Base-by-base conservation (phyloP, 2,797 vertebrate species). In the Malurus splendens region DNA sequence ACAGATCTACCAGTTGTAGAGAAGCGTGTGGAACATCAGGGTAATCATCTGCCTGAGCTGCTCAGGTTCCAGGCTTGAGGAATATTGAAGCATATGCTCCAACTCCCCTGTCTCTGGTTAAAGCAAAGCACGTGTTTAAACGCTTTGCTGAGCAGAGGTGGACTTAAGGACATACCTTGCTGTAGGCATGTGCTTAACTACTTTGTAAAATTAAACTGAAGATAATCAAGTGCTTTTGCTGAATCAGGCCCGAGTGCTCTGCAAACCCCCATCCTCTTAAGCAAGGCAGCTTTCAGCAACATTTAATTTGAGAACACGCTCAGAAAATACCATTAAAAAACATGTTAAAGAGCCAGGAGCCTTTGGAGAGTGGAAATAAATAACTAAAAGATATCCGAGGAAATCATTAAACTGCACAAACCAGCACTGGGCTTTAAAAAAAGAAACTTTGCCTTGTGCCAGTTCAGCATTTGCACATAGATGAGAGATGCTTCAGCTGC, bases 401-500 rank as follows among this genome's bases (percentile, higher is more conserved):
- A 94, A 93, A 91, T 89, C 52, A 93, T 92, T 87, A 93, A 93
- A 33, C 64, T 55, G 54, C 76, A 73, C 54, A 88, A 93, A 65
- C 28, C 62, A 65, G 68, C 54, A 70, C 42, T 27, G 47, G 38
- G 39, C 44, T 90, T 87, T 65, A 73, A 74, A 62, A 71, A 59
- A 72, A 75, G 64, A 66, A 61, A 81, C 78, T 73, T 70, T 50
- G 45, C 55, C 62, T 73, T 41, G 61, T 65, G 56, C 65, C 88
- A 25, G n/a, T 76, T 93, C 77, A 92, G 68, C 70, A 57, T 81
- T 89, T 88, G 60, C 82, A 73, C 9, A 6, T 3, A 50, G 79
- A 67, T 67, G 54, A 91, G 80, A 76, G 74, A 80, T 42, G 55
- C 28, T 79, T 56, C 32, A 41, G 77, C 65, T 72, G 42, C 47